A percentile compares a stretch with the other conserved stretches of the same genome.
phyloP scores from a whole-genome alignment of 92 coral and sea anemone species.

The Metridium senile region DNA sequence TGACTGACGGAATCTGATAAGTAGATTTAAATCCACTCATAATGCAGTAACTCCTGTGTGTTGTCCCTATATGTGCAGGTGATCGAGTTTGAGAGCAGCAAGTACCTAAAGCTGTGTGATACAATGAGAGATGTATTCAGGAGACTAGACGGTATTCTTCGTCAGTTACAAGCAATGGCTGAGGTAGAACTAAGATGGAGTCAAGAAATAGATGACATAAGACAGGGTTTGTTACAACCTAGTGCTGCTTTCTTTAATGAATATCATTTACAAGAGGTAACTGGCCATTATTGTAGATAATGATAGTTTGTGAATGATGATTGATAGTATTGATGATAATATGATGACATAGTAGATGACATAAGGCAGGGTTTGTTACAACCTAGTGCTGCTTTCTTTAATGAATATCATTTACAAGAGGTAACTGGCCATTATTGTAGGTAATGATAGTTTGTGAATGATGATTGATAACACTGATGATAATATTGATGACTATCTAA shows the following conservation, averaged over 20 bases:
- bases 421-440: constrained; percentile 25
- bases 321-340: too few relatives aligned
- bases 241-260: constrained; percentile 97
- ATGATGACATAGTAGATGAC: constrained; percentile 77
- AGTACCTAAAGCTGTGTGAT: constrained; percentile 57
- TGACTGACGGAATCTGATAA: too few relatives aligned
- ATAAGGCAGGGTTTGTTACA: constrained; percentile 69
- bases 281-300: background rate
- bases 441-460: too few relatives aligned
- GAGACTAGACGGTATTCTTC: constrained; percentile 76
- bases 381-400: constrained; percentile 95
- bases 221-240: constrained; percentile 73
- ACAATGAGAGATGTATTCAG: constrained; percentile 81
- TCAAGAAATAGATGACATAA: constrained; percentile 83
- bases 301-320: too few relatives aligned
- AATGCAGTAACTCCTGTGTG: too few relatives aligned
- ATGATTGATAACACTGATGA: too few relatives aligned
- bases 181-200: constrained; percentile 95
- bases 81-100: constrained; percentile 59
- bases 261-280: constrained; percentile 93
- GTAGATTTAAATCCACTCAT: too few relatives aligned
- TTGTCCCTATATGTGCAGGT: too few relatives aligned
- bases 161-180: constrained; percentile 92
- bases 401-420: constrained; percentile 96
- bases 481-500: too few relatives aligned